Percentiles rank a stretch among this genome's conserved stretches.
Evolutionary conservation across 92 coral and sea anemone genomes (phyloP).

Genomic region (Zoanthus solanderi): DNA sequence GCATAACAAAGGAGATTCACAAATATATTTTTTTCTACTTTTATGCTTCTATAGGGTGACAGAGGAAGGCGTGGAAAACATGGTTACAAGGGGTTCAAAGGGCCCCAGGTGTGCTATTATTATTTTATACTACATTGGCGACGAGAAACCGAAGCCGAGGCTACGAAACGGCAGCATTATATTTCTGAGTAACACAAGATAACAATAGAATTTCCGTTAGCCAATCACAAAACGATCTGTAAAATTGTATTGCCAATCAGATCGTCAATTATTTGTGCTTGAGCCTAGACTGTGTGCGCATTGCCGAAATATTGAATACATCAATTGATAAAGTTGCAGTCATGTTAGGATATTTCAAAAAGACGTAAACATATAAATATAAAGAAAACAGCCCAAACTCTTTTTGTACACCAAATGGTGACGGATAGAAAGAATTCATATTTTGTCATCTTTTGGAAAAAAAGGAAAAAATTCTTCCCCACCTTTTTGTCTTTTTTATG

Average conservation of each 20-base stretch:
- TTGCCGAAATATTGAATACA: too few relatives aligned
- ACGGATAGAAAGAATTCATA: too few relatives aligned
- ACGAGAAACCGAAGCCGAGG: not conserved
- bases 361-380: too few relatives aligned
- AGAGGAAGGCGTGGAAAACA: not conserved
- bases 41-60: not conserved
- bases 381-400: too few relatives aligned
- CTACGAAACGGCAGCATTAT: not conserved
- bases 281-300: not conserved
- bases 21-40: not conserved
- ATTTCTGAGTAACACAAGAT: not conserved
- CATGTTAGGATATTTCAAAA: too few relatives aligned
- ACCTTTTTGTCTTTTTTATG: too few relatives aligned
- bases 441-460: too few relatives aligned
- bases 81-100: not conserved
- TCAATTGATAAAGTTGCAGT: too few relatives aligned
- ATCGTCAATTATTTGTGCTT: not conserved
- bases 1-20: too few relatives aligned
- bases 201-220: not conserved
- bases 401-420: too few relatives aligned
- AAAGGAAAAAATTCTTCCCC: too few relatives aligned
- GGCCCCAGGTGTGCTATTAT: not conserved
- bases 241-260: not conserved
- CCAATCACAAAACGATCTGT: not conserved
- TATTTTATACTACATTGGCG: not conserved